Evolutionary conservation across 1,140 invertebrate species (phyloP), one percentile per base, ranked within the genome.

Genomic region (Aphis craccivora): DNA sequence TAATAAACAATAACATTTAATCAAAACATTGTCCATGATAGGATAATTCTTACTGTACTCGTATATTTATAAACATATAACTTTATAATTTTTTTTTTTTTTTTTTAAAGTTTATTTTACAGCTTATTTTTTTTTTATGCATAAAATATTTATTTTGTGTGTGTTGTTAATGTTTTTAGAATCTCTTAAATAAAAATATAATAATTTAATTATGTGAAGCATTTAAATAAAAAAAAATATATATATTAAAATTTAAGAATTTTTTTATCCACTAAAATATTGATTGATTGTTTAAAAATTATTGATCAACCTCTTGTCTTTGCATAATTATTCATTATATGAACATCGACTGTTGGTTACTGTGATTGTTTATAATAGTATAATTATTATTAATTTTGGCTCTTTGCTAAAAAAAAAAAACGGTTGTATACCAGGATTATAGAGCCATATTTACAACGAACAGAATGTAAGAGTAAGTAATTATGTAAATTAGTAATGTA

Each of bases 171-270:
- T 48, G 30, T 87, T 87, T 48, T 48, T 48, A n/a, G 86, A 87
- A 87, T 87, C 86, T 87, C 86, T 87, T 48, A 7, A 45, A 87
- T 51, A 87, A 45, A 84, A 83, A 67, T 81, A 81, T 43, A 86
- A 30, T 40, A 43, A 86, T 25, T 86, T 25, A 43, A 86, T 30
- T 45, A 40, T 86, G 40, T 86, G 25, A 40, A 86, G 84, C 40
- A 45, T 45, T 86, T 86, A 86, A 45, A 45, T 86, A 45, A 86
- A 25, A 83, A 83, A 20, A 81, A 37, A 81, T n/a, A 76, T 76
- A 83, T 7, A 81, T 35, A 81, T 76, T 37, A 37, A 37, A 23
- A 83, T 35, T 37, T 23, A 83, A 23, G 35, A 22, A 51, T 83
- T 9, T 35, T 83, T 35, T 83, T 23, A 20, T 83, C 23, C 9